Evolutionary conservation across 2,888 invertebrate species (phyloP).

Genomic region (Hemistola chrysoprasaria): DNA sequence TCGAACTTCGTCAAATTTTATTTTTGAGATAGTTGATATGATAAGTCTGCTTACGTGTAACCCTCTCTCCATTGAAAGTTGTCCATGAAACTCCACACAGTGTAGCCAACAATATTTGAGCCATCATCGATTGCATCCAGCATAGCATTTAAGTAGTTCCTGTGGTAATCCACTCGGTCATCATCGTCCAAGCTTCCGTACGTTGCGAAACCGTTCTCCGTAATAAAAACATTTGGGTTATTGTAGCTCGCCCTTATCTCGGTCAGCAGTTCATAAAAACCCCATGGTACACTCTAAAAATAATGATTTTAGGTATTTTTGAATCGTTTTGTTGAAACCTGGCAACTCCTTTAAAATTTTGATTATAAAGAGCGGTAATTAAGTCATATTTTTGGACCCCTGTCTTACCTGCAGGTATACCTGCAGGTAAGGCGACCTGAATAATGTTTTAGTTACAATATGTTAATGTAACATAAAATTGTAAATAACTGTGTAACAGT

Average conservation of each 20-base stretch:
- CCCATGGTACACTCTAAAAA: conserved; percentile 73
- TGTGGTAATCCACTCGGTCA: conserved; percentile 56
- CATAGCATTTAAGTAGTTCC: conserved; percentile 57
- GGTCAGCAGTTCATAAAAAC: conserved; percentile 76
- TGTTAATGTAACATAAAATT: too few species aligned
- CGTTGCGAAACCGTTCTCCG: conserved; percentile 78
- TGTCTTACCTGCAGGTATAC: too few species aligned
- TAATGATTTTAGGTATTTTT: too few species aligned
- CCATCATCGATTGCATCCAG: conserved; percentile 65
- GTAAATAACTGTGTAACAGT: too few species aligned
- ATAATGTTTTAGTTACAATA: too few species aligned
- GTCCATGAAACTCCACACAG: conserved; percentile 83
- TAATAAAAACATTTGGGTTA: conserved; percentile 76
- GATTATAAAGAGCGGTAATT: too few species aligned
- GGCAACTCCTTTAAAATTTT: too few species aligned
- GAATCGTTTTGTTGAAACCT: too few species aligned
- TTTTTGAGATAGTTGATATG: too few species aligned
- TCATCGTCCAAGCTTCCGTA: conserved; percentile 55
- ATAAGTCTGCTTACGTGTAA: conserved; percentile 78
- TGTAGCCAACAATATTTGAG: conserved; percentile 70
- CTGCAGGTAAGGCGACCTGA: too few species aligned
- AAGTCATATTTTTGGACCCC: too few species aligned
- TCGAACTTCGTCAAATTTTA: too few species aligned
- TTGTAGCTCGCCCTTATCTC: conserved; percentile 68
- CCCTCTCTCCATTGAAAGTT: conserved; percentile 83